Percentiles rank a stretch among this genome's conserved stretches.
These are phyloP conservation scores for Pteropus rufus DNA, from an alignment of 2,797 vertebrate genomes.

Conservation along the genomic window DNA sequence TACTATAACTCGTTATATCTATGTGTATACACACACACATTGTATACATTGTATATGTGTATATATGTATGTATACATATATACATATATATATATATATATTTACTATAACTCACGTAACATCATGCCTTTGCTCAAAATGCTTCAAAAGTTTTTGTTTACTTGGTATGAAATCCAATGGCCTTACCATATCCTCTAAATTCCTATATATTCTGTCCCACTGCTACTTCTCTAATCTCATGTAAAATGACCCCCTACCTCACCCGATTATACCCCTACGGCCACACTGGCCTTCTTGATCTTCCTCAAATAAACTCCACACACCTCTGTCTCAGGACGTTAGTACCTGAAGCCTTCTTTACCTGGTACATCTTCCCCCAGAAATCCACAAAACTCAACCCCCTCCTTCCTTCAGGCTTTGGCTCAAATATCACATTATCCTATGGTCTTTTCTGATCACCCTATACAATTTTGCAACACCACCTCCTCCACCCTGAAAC, in stretches of 20 bases:
- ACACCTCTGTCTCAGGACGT: not conserved
- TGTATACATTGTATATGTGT: no score
- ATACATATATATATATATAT: not conserved
- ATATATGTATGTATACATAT: not conserved
- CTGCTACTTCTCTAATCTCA: not conserved
- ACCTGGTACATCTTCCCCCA: not conserved
- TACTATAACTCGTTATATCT: no score
- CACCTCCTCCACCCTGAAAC: not conserved
- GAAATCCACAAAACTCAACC: not conserved
- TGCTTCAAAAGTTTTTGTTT: not conserved
- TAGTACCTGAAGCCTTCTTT: not conserved
- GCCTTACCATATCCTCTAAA: not conserved
- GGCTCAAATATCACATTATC: not conserved
- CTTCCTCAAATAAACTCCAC: not conserved
- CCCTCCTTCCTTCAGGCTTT: not conserved
- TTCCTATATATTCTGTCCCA: not conserved
- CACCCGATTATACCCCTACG: rapidly evolving
- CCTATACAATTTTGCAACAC: not conserved
- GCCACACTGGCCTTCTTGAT: no score
- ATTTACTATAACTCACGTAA: not conserved
- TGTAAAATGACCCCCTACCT: not conserved
- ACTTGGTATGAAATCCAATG: not conserved
- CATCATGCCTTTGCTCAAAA: not conserved
- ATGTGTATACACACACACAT: no score
- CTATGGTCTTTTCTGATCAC: not conserved